phyloP scores from a whole-genome alignment of 2,797 vertebrate genomes.

The Acestrorhynchus altus region DNA sequence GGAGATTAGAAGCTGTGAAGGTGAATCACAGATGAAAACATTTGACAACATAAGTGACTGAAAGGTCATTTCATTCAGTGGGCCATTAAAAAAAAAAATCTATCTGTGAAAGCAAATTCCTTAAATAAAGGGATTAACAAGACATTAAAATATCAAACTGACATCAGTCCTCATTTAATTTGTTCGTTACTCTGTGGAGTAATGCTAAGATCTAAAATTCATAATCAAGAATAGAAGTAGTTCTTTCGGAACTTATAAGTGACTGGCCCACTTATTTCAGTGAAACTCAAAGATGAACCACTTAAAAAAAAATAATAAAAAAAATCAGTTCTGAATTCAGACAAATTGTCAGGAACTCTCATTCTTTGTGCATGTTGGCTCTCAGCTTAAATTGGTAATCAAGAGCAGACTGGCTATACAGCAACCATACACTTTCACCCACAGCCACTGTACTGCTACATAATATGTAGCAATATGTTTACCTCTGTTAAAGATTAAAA shows the following conservation, averaged over 20 bases:
- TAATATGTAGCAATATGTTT: not conserved
- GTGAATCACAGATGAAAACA: no score
- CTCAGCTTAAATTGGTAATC: not conserved
- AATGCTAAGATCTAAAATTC: not conserved
- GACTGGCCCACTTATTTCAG: not conserved
- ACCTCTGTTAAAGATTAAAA: not conserved
- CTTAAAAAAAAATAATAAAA: not conserved
- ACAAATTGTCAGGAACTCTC: not conserved
- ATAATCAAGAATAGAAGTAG: not conserved
- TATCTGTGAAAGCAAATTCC: no score
- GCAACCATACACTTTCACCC: not conserved
- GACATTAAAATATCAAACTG: not conserved
- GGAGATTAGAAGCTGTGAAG: no score
- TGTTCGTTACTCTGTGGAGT: not conserved
- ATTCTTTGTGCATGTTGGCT: not conserved
- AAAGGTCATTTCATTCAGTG: no score
- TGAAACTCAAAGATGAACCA: not conserved
- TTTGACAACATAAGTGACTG: no score
- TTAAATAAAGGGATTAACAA: no score
- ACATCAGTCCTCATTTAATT: not conserved
- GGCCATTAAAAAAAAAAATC: no score
- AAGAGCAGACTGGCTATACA: not conserved
- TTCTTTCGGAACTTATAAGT: not conserved
- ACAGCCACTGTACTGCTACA: not conserved
- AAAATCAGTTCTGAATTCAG: not conserved